These are phyloP conservation scores for Lutraria lutraria DNA, from an alignment of 2,888 invertebrate species.

Conservation along the genomic window DNA sequence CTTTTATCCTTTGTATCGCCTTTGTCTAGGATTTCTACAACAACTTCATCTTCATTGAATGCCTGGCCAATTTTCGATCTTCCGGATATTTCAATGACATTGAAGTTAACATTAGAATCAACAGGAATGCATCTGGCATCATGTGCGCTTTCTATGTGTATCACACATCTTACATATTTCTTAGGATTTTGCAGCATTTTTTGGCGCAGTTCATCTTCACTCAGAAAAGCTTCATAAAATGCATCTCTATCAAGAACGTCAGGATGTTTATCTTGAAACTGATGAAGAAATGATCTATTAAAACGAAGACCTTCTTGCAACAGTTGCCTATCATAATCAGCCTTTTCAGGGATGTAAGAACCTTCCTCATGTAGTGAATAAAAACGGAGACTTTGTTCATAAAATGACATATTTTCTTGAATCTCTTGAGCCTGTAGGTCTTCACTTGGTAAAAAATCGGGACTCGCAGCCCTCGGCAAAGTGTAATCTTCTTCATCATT, in stretches of 20 bases:
- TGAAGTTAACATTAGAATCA: slow-evolving; percentile 39
- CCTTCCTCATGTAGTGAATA: slow-evolving; percentile 27
- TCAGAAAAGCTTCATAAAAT: background rate
- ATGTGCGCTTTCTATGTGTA: slow-evolving; percentile 69
- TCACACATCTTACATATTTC: slow-evolving; percentile 63
- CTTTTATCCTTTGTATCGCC: slow-evolving; percentile 43
- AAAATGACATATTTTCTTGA: slow-evolving; percentile 47
- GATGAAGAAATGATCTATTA: slow-evolving; percentile 45
- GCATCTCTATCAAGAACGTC: background rate
- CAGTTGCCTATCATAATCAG: slow-evolving; percentile 32
- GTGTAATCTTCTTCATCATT: slow-evolving; percentile 30
- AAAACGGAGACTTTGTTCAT: slow-evolving; percentile 58
- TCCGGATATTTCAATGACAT: slow-evolving; percentile 70
- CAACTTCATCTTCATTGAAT: slow-evolving; percentile 72
- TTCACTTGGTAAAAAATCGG: slow-evolving; percentile 14
- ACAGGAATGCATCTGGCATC: slow-evolving; percentile 62
- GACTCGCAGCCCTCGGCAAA: background rate
- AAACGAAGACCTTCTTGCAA: slow-evolving; percentile 36
- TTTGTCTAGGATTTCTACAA: slow-evolving; percentile 68
- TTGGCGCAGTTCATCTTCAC: background rate
- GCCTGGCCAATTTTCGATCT: slow-evolving; percentile 70
- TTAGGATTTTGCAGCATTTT: slow-evolving; percentile 44
- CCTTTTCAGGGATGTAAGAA: slow-evolving; percentile 11
- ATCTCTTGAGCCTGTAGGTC: slow-evolving; percentile 24
- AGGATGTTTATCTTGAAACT: slow-evolving; percentile 39